These are phyloP conservation scores for Thryonomys swinderianus DNA, from an alignment of 2,113 vertebrate species.

Conservation along the genomic window DNA sequence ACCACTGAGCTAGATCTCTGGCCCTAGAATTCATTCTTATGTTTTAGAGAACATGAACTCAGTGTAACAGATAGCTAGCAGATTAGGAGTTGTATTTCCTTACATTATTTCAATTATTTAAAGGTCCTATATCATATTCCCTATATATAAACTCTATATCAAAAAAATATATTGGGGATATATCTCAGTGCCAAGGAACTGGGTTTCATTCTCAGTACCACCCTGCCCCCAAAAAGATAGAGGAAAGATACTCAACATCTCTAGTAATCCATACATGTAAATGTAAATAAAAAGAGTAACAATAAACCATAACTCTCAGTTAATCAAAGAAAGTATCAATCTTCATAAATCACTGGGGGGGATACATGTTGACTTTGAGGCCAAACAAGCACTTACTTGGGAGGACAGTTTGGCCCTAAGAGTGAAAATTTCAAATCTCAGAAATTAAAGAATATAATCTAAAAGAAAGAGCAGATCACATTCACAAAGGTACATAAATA, in stretches of 20 bases:
- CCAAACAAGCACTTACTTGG: neutral
- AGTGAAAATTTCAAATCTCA: constrained; percentile 6
- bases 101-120: no score
- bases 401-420: neutral
- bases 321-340: neutral
- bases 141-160: neutral
- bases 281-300: constrained; percentile 32
- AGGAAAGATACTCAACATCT: neutral
- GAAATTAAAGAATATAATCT: neutral
- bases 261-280: neutral
- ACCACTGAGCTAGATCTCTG: no score
- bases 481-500: neutral
- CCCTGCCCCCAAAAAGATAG: neutral
- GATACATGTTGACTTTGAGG: neutral
- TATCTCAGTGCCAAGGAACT: neutral
- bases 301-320: neutral
- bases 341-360: no score
- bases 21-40: no score
- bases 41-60: no score
- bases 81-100: no score
- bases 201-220: neutral
- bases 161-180: neutral
- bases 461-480: neutral
- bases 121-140: no score
- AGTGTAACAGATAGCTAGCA: no score